phyloP scores from a whole-genome alignment of 2,113 vertebrate species.

The Hypanus sabinus region DNA sequence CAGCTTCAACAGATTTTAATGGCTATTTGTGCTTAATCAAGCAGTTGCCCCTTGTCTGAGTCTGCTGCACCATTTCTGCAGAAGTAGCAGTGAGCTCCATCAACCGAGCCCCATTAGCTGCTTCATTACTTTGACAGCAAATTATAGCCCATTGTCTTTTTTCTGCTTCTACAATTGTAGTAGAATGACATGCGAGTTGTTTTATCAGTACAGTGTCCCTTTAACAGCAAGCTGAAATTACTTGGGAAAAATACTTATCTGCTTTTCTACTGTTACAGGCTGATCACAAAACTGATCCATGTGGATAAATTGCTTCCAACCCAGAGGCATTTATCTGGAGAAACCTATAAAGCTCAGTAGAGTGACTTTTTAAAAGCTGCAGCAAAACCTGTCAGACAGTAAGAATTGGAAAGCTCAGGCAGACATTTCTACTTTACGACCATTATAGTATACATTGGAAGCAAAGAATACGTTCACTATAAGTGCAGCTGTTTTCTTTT shows the following conservation, averaged over 20 bases:
- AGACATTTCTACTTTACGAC: conserved; percentile 14
- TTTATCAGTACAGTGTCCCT: conserved; percentile 6
- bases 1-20: neutral
- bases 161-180: neutral
- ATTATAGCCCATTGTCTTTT: neutral
- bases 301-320: conserved; percentile 31
- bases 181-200: neutral
- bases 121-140: neutral
- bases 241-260: conserved; percentile 5
- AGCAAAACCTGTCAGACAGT: conserved; percentile 13
- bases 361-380: conserved; percentile 28
- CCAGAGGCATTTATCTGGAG: conserved; percentile 23
- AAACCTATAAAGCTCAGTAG: conserved; percentile 17
- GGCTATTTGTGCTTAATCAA: neutral
- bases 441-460: conserved; percentile 9
- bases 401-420: conserved; percentile 21
- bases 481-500: neutral
- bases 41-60: neutral
- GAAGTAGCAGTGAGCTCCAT: neutral
- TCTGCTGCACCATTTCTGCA: neutral
- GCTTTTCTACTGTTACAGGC: neutral
- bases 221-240: neutral
- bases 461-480: neutral
- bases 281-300: conserved; percentile 18
- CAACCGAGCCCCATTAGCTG: neutral